Percentiles rank a stretch among this genome's conserved stretches.
These are phyloP conservation scores for Plecotus auritus DNA, from an alignment of 2,113 vertebrate species.

Conservation along the genomic window DNA sequence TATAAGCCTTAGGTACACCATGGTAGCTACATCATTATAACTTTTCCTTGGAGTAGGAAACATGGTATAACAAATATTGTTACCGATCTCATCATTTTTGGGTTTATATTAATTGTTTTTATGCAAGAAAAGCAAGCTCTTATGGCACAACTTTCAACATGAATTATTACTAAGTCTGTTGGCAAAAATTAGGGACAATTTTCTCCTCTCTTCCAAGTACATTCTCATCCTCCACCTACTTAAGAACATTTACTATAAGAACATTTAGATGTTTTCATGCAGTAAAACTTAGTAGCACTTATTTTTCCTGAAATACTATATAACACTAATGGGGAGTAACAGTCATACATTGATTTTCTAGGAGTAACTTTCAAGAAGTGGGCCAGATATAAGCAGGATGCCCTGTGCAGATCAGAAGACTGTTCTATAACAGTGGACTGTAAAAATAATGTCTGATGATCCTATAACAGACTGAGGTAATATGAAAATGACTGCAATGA, in stretches of 20 bases:
- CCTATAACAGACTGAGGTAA: background rate
- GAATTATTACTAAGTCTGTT: background rate
- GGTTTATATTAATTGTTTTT: background rate
- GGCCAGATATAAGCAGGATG: fast-evolving
- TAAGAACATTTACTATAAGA: background rate
- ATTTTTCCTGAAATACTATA: constrained; percentile 1
- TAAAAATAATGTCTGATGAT: background rate
- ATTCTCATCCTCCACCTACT: background rate
- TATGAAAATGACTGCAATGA: background rate
- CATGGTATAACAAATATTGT: background rate
- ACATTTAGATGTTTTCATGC: background rate
- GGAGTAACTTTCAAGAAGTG: background rate
- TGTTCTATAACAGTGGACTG: fast-evolving
- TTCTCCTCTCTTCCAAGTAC: background rate
- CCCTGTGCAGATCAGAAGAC: fast-evolving
- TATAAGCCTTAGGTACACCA: background rate
- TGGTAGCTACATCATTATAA: background rate
- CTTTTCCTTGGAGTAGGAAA: background rate
- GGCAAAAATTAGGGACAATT: background rate
- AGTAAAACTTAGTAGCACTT: background rate
- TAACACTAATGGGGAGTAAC: background rate
- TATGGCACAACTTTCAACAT: background rate
- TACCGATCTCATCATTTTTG: background rate
- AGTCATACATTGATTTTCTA: background rate
- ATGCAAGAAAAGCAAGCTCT: background rate